A percentile compares a stretch with the other conserved stretches of the same genome.
These are phyloP conservation scores for Austrolebias charrua DNA, from an alignment of 2,797 vertebrate genomes.

Conservation along the genomic window DNA sequence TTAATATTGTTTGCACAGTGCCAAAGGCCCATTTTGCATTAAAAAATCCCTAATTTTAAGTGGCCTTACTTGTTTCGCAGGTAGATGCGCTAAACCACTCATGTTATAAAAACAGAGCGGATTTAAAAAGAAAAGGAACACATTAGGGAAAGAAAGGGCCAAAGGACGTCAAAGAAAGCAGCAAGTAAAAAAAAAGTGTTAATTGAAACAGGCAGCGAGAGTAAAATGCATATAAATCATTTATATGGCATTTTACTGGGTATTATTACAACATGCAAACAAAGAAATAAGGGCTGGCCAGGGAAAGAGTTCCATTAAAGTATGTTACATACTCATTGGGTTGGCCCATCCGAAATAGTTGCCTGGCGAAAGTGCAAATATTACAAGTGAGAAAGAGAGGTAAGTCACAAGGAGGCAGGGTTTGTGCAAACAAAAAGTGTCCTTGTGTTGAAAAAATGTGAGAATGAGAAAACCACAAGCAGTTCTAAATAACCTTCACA, in stretches of 20 bases:
- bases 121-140: slow-evolving; percentile 19
- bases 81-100: neutral
- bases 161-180: slow-evolving; percentile 21
- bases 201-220: slow-evolving; percentile 51
- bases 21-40: neutral
- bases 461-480: slow-evolving; percentile 9
- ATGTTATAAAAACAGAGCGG: slow-evolving; percentile 1
- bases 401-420: slow-evolving; percentile 35
- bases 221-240: slow-evolving; percentile 51
- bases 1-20: neutral
- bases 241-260: slow-evolving; percentile 17
- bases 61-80: neutral
- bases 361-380: slow-evolving; percentile 88
- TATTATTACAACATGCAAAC: slow-evolving; percentile 70
- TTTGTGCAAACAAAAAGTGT: slow-evolving; percentile 23
- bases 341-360: slow-evolving; percentile 99
- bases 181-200: slow-evolving; percentile 18
- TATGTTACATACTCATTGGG: slow-evolving; percentile 91
- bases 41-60: too few relatives aligned
- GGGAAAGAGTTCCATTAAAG: slow-evolving; percentile 51
- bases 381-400: slow-evolving; percentile 76
- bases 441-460: slow-evolving; percentile 13
- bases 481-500: slow-evolving; percentile 2
- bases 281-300: slow-evolving; percentile 66
- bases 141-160: slow-evolving; percentile 13